Evolutionary conservation across 1,140 invertebrate genomes (phyloP), one percentile per base, ranked within the genome.

Genomic region (Pseudomyrmex cubaensis): DNA sequence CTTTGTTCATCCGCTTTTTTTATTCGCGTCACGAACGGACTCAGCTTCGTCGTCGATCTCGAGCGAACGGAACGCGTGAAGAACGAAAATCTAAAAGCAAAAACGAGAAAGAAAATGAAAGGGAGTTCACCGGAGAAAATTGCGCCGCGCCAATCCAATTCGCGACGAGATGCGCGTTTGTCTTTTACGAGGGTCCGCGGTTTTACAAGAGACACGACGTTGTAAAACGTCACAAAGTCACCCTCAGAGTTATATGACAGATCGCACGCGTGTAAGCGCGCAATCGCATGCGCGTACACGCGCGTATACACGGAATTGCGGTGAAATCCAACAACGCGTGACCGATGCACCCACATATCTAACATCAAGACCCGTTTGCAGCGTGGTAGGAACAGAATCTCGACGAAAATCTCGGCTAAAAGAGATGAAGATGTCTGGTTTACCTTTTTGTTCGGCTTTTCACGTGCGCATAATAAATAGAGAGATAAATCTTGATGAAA

Each of bases 211-310:
- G 54, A 69, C 54, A 56, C n/a, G 46, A 25, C 59, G 75, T 62
- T 77, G 85, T 85, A 83, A 85, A 85, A 73, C 56, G 61, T 76
- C 74, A 46, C 44, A 78, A 85, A 87, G 22, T n/a, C 76, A 67
- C 57, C 70, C 61, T 66, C 66, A 59, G 66, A 89, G 69, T 90
- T 86, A 89, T 87, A 82, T 82, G 73, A 77, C 52, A 75, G 63
- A 78, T 75, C 35, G 72, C 54, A 61, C 69, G 73, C 66, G 63
- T 77, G 50, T 25, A 25, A 25, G 25, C 25, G 82, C 69, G 17
- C 54, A 50, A 25, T 25, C 52, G 56, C 70, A 63, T 15, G 46
- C 15, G 52, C 48, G 35, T 64, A 70, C 50, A 63, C 35, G 82
- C 15, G 54, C 17, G 44, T 35, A 35, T 73, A 67, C 12, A 50